Percentiles rank a stretch among this genome's conserved stretches.
phyloP scores from a whole-genome alignment of 2,797 vertebrate genomes.

The Pangasius mekongensis region DNA sequence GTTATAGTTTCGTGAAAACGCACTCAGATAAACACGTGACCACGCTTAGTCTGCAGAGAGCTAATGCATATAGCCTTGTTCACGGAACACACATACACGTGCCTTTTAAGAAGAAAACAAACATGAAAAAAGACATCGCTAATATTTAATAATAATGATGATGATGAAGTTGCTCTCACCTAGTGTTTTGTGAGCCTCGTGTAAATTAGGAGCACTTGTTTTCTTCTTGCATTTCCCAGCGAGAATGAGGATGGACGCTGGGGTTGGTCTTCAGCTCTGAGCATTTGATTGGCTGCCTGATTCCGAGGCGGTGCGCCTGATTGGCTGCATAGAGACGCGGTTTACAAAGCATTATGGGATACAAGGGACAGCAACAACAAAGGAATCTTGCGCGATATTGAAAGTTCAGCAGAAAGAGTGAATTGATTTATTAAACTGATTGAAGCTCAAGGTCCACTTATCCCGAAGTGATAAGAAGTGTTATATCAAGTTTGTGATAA shows the following conservation, averaged over 20 bases:
- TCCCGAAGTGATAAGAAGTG: neutral
- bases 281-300: neutral
- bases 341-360: slow-evolving; percentile 22
- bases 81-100: neutral
- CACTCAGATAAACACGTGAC: neutral
- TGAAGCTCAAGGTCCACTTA: neutral
- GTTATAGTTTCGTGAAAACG: neutral
- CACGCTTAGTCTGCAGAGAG: neutral
- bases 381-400: neutral
- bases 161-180: neutral
- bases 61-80: neutral
- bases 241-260: neutral
- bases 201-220: neutral
- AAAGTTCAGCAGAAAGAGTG: neutral
- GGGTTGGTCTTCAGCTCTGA: neutral
- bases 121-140: neutral
- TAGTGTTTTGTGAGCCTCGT: neutral
- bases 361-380: slow-evolving; percentile 24
- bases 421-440: neutral
- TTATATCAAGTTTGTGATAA: neutral
- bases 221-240: neutral
- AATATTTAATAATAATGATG: neutral
- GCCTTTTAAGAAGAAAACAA: neutral
- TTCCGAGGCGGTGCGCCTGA: neutral
- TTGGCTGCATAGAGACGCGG: neutral